Evolutionary conservation across 2,888 invertebrate species (phyloP).

Genomic region (Anodontia alba): DNA sequence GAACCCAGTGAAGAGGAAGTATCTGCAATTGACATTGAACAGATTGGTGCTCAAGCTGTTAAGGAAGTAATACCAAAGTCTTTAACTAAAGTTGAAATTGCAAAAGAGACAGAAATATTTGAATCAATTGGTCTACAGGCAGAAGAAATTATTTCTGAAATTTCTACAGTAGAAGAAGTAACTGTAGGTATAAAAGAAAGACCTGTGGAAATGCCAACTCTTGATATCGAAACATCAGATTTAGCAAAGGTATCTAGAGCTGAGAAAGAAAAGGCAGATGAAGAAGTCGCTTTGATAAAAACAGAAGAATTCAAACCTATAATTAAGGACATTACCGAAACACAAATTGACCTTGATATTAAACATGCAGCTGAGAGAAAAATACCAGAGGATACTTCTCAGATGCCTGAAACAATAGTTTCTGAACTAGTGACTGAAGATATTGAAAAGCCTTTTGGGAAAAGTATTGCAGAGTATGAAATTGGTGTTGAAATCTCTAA

Average conservation of each 20-base stretch:
- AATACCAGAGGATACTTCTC: not conserved
- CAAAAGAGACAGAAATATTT: not conserved
- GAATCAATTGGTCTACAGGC: not conserved
- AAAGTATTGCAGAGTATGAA: conserved; percentile 15
- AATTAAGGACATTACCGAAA: conserved; percentile 19
- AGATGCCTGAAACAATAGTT: not conserved
- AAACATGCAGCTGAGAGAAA: conserved; percentile 15
- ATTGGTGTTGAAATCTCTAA: conserved; percentile 6
- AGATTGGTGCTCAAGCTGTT: not conserved
- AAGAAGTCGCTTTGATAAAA: not conserved
- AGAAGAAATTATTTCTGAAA: not conserved
- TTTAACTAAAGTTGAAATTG: not conserved
- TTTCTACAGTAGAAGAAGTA: not conserved
- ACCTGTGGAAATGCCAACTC: conserved; percentile 5
- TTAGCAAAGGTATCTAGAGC: not conserved
- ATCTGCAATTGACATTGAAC: conserved; percentile 41
- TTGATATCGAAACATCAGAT: conserved; percentile 2
- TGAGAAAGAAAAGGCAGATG: not conserved
- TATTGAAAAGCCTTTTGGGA: conserved; percentile 19
- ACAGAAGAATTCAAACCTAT: not conserved
- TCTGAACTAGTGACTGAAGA: not conserved
- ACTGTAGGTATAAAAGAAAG: conserved; percentile 9
- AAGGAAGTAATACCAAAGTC: not conserved
- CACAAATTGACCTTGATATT: conserved; percentile 2
- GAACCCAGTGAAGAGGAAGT: not conserved